A percentile compares a stretch with the other conserved stretches of the same genome.
These are phyloP conservation scores for Drosophila santomea DNA, from an alignment of 1,140 invertebrate species.

Conservation along the genomic window DNA sequence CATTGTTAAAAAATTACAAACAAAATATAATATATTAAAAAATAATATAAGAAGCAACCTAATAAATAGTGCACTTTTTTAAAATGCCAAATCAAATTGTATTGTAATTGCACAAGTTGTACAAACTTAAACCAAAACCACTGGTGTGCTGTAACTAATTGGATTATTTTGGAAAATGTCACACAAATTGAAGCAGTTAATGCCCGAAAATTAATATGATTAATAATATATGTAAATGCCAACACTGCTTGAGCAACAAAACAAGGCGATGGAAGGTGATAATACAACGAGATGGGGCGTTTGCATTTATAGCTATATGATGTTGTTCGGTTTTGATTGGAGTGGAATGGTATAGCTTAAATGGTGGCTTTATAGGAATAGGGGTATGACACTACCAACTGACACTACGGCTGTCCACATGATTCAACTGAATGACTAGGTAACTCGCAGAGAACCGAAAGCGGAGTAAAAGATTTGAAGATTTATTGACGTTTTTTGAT, in stretches of 20 bases:
- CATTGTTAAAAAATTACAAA: not conserved
- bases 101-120: too few relatives aligned
- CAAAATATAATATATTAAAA: too few relatives aligned
- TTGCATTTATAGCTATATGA: conserved; percentile 14
- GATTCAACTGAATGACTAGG: not conserved
- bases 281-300: conserved; percentile 5
- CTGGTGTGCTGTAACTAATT: conserved; percentile 6
- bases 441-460: not conserved
- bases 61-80: too few relatives aligned
- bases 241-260: conserved; percentile 24
- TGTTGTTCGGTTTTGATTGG: not conserved
- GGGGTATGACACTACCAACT: conserved; percentile 24
- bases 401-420: not conserved
- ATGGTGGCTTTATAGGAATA: not conserved
- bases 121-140: not conserved
- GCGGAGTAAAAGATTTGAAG: not conserved
- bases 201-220: not conserved
- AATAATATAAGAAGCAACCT: not conserved
- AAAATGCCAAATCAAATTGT: too few relatives aligned
- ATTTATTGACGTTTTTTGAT: not conserved
- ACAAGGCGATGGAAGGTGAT: conserved; percentile 13
- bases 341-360: conserved; percentile 1
- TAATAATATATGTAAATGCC: not conserved
- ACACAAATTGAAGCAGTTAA: not conserved
- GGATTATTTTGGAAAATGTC: not conserved